A percentile compares a stretch with the other conserved stretches of the same genome.
These are phyloP conservation scores for Trachelipus rathkii DNA, from an alignment of 1,140 invertebrate genomes.

Conservation along the genomic window DNA sequence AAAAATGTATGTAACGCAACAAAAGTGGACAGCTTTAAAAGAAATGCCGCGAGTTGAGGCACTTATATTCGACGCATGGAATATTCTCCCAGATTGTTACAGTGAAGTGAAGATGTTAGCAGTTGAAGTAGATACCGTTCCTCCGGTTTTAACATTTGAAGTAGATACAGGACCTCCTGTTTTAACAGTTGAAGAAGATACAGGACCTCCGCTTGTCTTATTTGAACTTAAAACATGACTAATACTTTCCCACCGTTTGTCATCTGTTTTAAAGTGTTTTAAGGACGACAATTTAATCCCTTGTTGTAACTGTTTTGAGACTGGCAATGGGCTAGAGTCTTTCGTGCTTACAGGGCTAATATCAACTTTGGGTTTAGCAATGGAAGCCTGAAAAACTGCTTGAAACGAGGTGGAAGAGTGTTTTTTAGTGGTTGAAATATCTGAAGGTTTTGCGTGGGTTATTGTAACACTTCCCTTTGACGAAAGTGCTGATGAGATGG, in stretches of 20 bases:
- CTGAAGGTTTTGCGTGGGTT: neutral
- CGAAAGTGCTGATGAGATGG: neutral
- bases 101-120: no score
- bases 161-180: no score
- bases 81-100: no score
- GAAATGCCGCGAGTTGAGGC: no score
- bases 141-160: no score
- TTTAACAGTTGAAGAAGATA: no score
- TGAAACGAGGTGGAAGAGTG: neutral
- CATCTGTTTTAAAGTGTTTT: neutral
- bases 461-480: neutral
- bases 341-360: neutral
- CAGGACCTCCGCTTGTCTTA: no score
- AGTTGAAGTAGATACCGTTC: no score
- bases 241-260: neutral
- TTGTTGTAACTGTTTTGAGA: neutral
- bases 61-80: no score
- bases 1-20: no score
- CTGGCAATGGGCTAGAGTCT: neutral
- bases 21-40: no score
- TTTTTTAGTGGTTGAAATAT: neutral
- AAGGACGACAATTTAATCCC: neutral
- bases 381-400: neutral
- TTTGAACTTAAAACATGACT: neutral
- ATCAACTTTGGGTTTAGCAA: neutral